Evolutionary conservation across 2,888 invertebrate species (phyloP).

Genomic region (Erebia palarica): DNA sequence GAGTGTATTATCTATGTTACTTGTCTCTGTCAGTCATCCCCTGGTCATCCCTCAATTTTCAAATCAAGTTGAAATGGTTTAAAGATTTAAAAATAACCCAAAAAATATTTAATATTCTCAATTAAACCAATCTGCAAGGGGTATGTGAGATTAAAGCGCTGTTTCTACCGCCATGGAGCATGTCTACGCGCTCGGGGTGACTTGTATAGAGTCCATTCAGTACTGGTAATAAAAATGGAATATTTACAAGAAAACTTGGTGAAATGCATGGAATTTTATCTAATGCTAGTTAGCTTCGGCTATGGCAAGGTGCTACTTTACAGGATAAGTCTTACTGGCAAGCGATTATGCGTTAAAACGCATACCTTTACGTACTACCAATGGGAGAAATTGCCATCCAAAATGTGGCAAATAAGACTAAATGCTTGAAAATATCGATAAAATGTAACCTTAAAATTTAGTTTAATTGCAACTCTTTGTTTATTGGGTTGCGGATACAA

Average conservation of each 20-base stretch:
- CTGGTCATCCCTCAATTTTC: slow-evolving; percentile 14
- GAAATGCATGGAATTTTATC: slow-evolving; percentile 2
- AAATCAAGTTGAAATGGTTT: not conserved
- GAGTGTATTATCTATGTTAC: too few species aligned
- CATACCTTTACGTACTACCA: too few species aligned
- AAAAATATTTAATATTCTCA: slow-evolving; percentile 18
- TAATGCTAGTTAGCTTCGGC: not conserved
- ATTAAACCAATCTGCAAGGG: slow-evolving; percentile 12
- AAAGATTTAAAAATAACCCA: slow-evolving; percentile 17
- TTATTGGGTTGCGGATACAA: too few species aligned
- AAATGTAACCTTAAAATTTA: too few species aligned
- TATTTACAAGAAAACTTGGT: slow-evolving; percentile 40
- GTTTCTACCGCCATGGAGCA: slow-evolving; percentile 56
- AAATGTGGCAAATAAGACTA: too few species aligned
- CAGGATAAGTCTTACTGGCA: too few species aligned
- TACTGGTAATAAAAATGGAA: slow-evolving; percentile 52
- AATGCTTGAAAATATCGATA: too few species aligned
- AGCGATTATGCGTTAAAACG: too few species aligned
- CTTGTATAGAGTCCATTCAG: slow-evolving; percentile 62
- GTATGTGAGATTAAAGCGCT: slow-evolving; percentile 21
- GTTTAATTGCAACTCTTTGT: too few species aligned
- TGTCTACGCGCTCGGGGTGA: slow-evolving; percentile 64
- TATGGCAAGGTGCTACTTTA: not conserved
- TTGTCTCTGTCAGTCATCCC: too few species aligned
- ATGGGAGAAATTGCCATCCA: too few species aligned